These are phyloP conservation scores for Orussus abietinus DNA, from an alignment of 1,140 invertebrate species.

Conservation along the genomic window DNA sequence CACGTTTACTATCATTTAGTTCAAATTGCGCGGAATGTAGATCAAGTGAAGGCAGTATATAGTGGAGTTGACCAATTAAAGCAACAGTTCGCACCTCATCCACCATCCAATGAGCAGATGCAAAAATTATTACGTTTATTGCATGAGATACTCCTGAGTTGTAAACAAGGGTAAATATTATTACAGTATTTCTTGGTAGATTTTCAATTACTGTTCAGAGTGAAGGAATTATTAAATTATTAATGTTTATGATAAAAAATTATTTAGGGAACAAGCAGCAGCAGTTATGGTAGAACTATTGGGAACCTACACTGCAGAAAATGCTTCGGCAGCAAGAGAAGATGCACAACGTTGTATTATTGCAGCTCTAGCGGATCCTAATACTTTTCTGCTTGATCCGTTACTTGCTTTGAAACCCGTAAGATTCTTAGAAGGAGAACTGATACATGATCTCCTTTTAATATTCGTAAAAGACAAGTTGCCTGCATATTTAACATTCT, in stretches of 20 bases:
- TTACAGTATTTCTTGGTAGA: slow-evolving; percentile 8
- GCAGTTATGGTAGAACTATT: slow-evolving; percentile 96
- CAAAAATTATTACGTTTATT: slow-evolving; percentile 86
- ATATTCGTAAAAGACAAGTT: slow-evolving; percentile 95
- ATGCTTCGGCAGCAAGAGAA: slow-evolving; percentile 92
- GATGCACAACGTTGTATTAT: slow-evolving; percentile 96
- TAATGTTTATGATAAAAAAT: slow-evolving; percentile 9
- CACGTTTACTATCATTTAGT: slow-evolving; percentile 90
- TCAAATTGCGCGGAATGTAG: slow-evolving; percentile 81
- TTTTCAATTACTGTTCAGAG: slow-evolving; percentile 4
- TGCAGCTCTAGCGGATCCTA: slow-evolving; percentile 89
- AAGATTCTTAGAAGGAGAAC: slow-evolving; percentile 90
- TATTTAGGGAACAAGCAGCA: slow-evolving; percentile 78
- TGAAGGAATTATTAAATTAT: not conserved
- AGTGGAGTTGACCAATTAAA: slow-evolving; percentile 77
- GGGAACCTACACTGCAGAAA: slow-evolving; percentile 93
- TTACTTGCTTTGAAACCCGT: slow-evolving; percentile 91
- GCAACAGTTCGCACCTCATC: slow-evolving; percentile 76
- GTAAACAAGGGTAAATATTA: slow-evolving; percentile 61
- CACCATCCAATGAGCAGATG: slow-evolving; percentile 85
- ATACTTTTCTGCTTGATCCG: slow-evolving; percentile 92
- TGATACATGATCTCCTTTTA: slow-evolving; percentile 91
- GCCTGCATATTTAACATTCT: slow-evolving; percentile 85
- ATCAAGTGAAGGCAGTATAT: slow-evolving; percentile 79
- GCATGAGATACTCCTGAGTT: slow-evolving; percentile 79